phyloP scores from a whole-genome alignment of 2,797 vertebrate genomes.

The Nothura maculosa region DNA sequence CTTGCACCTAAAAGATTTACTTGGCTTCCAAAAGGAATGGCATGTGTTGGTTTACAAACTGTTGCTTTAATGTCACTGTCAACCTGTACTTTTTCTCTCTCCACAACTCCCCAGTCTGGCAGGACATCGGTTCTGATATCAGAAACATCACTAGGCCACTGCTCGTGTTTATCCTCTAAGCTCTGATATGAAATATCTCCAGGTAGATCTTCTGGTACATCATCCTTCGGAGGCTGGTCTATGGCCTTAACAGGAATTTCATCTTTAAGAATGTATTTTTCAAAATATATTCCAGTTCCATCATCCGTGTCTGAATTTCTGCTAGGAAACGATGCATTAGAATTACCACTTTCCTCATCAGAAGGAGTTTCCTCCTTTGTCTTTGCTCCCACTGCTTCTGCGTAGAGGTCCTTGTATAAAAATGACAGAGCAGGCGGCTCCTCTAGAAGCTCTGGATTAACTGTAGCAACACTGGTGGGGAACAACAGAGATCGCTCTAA shows the following conservation, averaged over 20 bases:
- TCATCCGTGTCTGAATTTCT: constrained; percentile 90
- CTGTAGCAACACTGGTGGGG: constrained; percentile 86
- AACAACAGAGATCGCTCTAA: constrained; percentile 89
- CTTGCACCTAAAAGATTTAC: constrained; percentile 27
- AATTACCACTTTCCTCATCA: constrained; percentile 87
- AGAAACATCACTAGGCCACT: neutral
- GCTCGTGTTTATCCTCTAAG: neutral
- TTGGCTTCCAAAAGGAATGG: constrained; percentile 77
- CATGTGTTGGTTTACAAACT: constrained; percentile 72
- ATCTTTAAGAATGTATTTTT: constrained; percentile 94
- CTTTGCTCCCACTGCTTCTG: constrained; percentile 87
- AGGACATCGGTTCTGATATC: constrained; percentile 40
- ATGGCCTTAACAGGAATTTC: constrained; percentile 81
- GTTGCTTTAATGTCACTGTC: constrained; percentile 66
- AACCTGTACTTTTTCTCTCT: constrained; percentile 14
- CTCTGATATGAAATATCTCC: constrained; percentile 37
- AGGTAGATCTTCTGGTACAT: constrained; percentile 41
- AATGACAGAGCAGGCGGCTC: constrained; percentile 93
- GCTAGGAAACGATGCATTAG: constrained; percentile 87
- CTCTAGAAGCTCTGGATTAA: constrained; percentile 90
- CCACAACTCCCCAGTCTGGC: neutral
- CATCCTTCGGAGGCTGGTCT: constrained; percentile 58
- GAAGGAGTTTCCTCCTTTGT: constrained; percentile 84
- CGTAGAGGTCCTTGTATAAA: constrained; percentile 93
- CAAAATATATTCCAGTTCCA: constrained; percentile 88